A percentile compares a stretch with the other conserved stretches of the same genome.
phyloP scores from a whole-genome alignment of 64 coral and sea anemone species.

The Montipora capricornis region DNA sequence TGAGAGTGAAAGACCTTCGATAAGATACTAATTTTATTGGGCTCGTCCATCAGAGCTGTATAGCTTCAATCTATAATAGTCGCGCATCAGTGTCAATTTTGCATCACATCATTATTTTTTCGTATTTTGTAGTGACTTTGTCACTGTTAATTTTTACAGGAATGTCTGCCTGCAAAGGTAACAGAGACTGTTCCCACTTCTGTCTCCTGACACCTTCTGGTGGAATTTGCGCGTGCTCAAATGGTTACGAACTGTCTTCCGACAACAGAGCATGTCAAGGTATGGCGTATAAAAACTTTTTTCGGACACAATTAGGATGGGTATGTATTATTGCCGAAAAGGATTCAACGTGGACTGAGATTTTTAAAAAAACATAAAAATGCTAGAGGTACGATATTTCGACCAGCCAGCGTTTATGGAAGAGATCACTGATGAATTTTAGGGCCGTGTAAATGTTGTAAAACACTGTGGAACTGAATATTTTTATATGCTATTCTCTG shows the following conservation, averaged over 20 bases:
- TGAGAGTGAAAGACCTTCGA: no score
- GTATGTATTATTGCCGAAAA: no score
- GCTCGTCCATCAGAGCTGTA: not conserved
- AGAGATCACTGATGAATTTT: no score
- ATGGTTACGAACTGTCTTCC: constrained; percentile 28
- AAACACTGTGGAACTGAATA: no score
- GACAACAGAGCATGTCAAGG: constrained; percentile 48
- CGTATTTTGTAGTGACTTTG: not conserved
- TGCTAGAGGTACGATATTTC: no score
- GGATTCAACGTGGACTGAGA: no score
- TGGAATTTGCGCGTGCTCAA: constrained; percentile 33
- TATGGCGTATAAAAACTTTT: not conserved
- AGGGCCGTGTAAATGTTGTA: no score
- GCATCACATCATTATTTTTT: no score
- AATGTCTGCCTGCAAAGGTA: not conserved
- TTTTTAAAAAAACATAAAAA: no score
- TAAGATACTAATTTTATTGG: not conserved
- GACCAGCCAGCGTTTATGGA: no score
- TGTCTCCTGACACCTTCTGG: constrained; percentile 30
- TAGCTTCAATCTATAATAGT: not conserved
- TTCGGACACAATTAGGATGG: no score
- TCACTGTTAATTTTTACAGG: not conserved
- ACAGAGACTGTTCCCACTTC: constrained; percentile 36
- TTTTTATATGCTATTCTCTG: no score
- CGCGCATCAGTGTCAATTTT: not conserved